Evolutionary conservation across 2,888 invertebrate genomes (phyloP), one percentile per base, ranked within the genome.

Genomic region (Gari tellinella): DNA sequence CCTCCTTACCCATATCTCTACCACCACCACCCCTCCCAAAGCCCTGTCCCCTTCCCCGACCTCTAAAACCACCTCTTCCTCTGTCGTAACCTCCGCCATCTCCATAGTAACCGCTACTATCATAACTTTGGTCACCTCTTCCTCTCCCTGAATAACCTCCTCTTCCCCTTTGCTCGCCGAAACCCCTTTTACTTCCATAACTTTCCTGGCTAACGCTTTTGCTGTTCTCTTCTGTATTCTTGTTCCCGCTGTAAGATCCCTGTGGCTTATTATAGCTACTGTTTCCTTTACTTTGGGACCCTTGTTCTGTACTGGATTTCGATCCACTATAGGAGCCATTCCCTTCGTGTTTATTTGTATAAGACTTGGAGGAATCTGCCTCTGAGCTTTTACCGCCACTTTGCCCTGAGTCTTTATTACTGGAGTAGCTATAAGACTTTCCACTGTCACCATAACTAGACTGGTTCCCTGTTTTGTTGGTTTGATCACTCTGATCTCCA

Each of bases 131-230:
- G 48, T 37, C 31, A 21, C 48, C 48, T 37, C 66, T 66, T 51
- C 48, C 60, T 15, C 56, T 52, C 46, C 25, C 41, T 19, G 38
- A 37, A 40, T n/a, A 46, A 48, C 40, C 38, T 25, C 55, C 70
- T 26, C 46, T 26, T 4, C 62, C 70, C 31, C 23, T 61, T 31
- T 26, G 7, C 15, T 61, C 56, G n/a, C 38, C 58, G 26, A 31
- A 17, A 38, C 5, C 56, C 2, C 41, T 37, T 7, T 37, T 21
- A 43, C 55, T 19, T 51, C 25, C 26, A 38, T 17, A 19, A 15
- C 48, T 53, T 57, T 57, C n/a, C n/a, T 21, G 45, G 17, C 4
- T n/a, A 31, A 45, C 43, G 31, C 57, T 45, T 45, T 31, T 8
- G 57, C 45, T 45, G 43, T 19, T 31, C 43, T 26, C 37, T 52